Base-by-base conservation (phyloP, 2,797 vertebrate species). In the Helicolenus hilgendorfi region DNA sequence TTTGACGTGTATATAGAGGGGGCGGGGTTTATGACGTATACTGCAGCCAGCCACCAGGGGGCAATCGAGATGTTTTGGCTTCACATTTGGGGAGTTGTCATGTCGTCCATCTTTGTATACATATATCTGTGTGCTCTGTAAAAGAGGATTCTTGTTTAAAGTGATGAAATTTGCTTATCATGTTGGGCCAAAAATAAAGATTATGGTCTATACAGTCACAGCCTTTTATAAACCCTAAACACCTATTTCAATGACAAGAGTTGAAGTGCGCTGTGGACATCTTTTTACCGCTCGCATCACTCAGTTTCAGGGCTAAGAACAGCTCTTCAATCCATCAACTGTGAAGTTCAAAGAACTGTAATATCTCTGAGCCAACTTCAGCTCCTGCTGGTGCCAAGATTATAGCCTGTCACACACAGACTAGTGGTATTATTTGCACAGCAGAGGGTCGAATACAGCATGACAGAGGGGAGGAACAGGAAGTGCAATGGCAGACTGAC, bases 351-450 rank as follows among this genome's bases (percentile, higher is more conserved):
- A 85, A 87, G 41, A 70, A 89, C 56, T 55, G 70, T 77, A 83
- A 88, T 93, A 90, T 92, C 72, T 91, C 70, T 55, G 71, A 80
- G 84, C 86, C 87, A 79, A 86, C 85, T 85, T 89, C 55, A 85
- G 75, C 81, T 69, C 83, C 62, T 65, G 85, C 86, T 91, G 85
- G 70, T 81, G 82, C 79, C 58, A 59, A 93, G 91, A 96, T 96
- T 95, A 95, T 75, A 92, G 90, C 71, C 93, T 95, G 95, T 93
- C 94, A 78, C 72, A 73, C 53, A 35, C 68, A 77, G 79, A 87
- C 83, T 59, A 49, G 62, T 65, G 78, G 92, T 93, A 85, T 93
- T 93, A 94, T 94, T 95, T 94, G 90, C 93, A 89, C 94, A 94
- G 93, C 91, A 62, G 92, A 87, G 94, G 88, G 90, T 88, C 82